A percentile compares a stretch with the other conserved stretches of the same genome.
These are phyloP conservation scores for Parotia lawesii DNA, from an alignment of 2,113 vertebrate genomes.

Conservation along the genomic window DNA sequence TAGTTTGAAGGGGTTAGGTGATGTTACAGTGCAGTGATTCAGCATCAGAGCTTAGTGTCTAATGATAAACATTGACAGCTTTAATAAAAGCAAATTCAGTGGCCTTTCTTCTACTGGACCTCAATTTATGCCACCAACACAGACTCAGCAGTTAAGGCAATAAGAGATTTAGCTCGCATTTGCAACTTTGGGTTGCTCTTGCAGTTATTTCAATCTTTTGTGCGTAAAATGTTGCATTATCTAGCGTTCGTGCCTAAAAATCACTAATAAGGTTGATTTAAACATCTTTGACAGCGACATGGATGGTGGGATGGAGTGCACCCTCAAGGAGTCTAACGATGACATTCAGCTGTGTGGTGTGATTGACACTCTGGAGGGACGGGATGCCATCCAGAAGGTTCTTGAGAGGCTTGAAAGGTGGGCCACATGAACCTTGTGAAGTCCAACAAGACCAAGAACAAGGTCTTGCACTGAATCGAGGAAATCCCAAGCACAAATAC, in stretches of 20 bases:
- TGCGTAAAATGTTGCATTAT: neutral
- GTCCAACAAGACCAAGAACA: neutral
- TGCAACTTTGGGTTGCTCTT: neutral
- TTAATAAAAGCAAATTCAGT: neutral
- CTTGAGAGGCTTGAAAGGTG: neutral
- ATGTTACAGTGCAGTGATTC: neutral
- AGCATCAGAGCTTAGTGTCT: neutral
- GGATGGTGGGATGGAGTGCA: neutral
- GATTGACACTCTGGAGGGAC: neutral
- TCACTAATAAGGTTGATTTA: neutral
- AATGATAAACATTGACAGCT: neutral
- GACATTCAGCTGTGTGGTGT: neutral
- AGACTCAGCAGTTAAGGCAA: neutral
- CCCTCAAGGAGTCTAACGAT: rapidly evolving
- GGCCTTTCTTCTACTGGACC: neutral
- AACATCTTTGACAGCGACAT: neutral
- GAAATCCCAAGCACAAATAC: neutral
- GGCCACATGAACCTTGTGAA: neutral
- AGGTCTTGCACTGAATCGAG: rapidly evolving
- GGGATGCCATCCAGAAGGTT: neutral
- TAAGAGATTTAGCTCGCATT: neutral
- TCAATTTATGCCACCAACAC: neutral
- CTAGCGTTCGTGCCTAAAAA: neutral
- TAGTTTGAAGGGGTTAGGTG: neutral
- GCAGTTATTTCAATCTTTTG: neutral